Evolutionary conservation across 1,140 invertebrate genomes (phyloP), one percentile per base, ranked within the genome.

Genomic region (Aethina tumida): DNA sequence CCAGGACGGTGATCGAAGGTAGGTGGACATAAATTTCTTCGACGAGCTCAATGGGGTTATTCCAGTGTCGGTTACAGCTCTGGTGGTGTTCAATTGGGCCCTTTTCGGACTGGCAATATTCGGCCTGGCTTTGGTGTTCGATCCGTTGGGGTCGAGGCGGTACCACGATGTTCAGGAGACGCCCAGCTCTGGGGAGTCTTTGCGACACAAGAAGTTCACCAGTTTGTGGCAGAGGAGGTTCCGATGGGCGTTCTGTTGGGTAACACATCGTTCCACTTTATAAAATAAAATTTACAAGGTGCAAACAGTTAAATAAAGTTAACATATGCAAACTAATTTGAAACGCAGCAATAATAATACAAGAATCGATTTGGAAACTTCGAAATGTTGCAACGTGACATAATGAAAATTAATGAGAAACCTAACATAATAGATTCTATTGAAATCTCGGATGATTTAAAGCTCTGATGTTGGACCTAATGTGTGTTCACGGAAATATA

Each of bases 51-150:
- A 27, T 31, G 15, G 15, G 12, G 7, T 36, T 15, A 29, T 33
- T 36, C 7, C 16, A 15, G 9, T 18, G 18, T 6, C 43, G 44
- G 45, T 67, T 67, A 35, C 56, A 80, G 78, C 76, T 35, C 67
- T 86, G 35, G 81, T 85, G 0, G 68, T 87, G 20, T 84, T 80
- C 55, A 81, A 85, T 51, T 91, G 86, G 86, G 69, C 82, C 14
- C 64, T 87, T 14, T 71, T 85, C 27, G 75, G 75, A 0, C 60
- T 85, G 1, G 77, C 83, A 0, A 64, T 89, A 13, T 73, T 88
- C 34, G 80, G 79, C 0, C 66, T 89, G 10, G 75, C 78, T 3
- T 64, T 89, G 47, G 75, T 87, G 1, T 87, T 89, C 59, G 85
- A 89, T 58, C 84, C 85, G 0, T 59, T 87, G 14, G 85, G 81